Conservation (phyloP, 2,113 vertebrate species). For the Tachysurus fulvidraco region DNA sequence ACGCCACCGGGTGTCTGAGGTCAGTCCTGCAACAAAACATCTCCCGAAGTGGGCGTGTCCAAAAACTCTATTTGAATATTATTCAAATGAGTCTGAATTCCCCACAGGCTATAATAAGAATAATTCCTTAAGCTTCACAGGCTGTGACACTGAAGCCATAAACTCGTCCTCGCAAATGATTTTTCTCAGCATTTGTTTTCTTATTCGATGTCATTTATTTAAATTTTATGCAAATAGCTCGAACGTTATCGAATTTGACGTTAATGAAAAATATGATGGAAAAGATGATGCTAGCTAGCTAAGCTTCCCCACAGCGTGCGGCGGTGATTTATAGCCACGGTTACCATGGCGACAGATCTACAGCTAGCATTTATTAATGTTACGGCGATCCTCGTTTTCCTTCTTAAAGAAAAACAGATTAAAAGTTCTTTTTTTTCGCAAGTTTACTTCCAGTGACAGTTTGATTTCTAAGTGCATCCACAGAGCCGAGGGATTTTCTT, state of each 20-base stretch:
- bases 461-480: background rate
- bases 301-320: background rate
- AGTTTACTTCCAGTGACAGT: background rate
- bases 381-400: background rate
- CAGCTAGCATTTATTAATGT: too few species aligned
- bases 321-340: background rate
- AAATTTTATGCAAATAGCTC: background rate
- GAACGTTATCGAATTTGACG: background rate
- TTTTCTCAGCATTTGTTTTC: background rate
- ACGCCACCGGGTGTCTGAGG: conserved; percentile 98
- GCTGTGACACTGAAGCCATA: background rate
- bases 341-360: background rate
- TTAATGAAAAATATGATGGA: background rate
- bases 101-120: background rate
- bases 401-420: background rate
- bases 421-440: background rate
- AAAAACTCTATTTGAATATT: background rate
- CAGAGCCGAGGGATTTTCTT: background rate
- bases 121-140: background rate
- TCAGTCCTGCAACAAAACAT: conserved; percentile 58
- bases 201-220: background rate
- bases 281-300: background rate
- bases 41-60: background rate
- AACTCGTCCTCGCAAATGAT: background rate
- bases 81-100: background rate